A percentile compares a stretch with the other conserved stretches of the same genome.
These are phyloP conservation scores for Muscicapa comitata DNA, from an alignment of 2,797 vertebrate species.

Conservation along the genomic window DNA sequence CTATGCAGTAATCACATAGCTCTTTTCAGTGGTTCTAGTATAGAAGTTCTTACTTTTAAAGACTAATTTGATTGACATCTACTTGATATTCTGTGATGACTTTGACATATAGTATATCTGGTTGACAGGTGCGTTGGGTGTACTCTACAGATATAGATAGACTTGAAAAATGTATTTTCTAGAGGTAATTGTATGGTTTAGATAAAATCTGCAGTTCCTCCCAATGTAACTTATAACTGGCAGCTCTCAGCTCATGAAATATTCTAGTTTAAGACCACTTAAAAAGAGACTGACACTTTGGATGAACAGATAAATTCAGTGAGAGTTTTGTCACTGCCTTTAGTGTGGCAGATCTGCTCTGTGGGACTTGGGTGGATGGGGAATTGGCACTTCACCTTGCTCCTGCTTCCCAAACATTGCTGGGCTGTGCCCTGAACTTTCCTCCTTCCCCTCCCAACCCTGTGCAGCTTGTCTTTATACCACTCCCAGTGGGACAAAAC, in stretches of 20 bases:
- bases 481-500: background rate
- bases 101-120: background rate
- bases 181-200: conserved; percentile 23
- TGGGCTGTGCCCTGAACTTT: fast-evolving
- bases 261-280: background rate
- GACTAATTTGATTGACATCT: background rate
- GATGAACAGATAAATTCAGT: background rate
- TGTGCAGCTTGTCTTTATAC: background rate
- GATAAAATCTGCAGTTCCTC: conserved; percentile 9
- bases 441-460: background rate
- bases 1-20: background rate
- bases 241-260: background rate
- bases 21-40: background rate
- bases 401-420: background rate
- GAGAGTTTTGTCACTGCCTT: background rate
- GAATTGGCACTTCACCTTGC: background rate
- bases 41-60: background rate
- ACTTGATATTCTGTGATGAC: conserved; percentile 21
- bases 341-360: background rate
- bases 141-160: conserved; percentile 7
- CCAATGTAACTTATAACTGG: background rate
- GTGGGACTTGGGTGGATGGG: background rate
- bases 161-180: conserved; percentile 5
- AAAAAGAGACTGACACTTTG: background rate
- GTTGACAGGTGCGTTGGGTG: background rate